A percentile compares a stretch with the other conserved stretches of the same genome.
These are phyloP conservation scores for Eurystomus glaucurus DNA, from an alignment of 2,797 vertebrate genomes.

Conservation along the genomic window DNA sequence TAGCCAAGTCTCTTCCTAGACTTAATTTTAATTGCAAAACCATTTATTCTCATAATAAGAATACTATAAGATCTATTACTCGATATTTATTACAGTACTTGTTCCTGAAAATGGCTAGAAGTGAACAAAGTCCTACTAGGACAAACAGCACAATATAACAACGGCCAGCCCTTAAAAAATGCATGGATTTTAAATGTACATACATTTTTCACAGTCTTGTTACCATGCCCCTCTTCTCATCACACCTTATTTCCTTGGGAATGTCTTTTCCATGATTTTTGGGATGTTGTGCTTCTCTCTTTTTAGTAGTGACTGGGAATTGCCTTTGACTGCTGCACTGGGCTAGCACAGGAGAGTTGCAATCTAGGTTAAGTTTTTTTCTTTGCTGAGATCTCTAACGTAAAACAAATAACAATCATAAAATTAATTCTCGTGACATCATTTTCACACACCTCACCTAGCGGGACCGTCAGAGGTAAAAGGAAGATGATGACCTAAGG, in stretches of 20 bases:
- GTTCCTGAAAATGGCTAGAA: background rate
- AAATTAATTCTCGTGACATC: background rate
- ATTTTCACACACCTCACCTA: background rate
- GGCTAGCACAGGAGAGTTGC: background rate
- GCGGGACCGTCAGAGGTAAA: background rate
- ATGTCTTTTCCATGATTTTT: background rate
- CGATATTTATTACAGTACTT: background rate
- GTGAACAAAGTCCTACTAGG: background rate
- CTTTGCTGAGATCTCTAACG: background rate
- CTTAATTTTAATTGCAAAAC: background rate
- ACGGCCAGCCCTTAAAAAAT: background rate
- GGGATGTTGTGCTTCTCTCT: background rate
- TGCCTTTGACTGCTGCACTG: background rate
- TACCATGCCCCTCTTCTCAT: background rate
- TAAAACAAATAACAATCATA: background rate
- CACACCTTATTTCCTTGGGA: background rate
- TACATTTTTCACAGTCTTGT: background rate
- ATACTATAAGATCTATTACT: background rate
- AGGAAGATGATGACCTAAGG: background rate
- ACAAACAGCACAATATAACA: background rate
- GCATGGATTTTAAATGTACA: background rate
- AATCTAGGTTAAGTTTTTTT: background rate
- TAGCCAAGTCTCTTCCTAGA: background rate
- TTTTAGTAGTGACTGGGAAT: background rate
- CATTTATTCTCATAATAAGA: background rate